Evolutionary conservation across 2,113 vertebrate genomes (phyloP).

Genomic region (Nerophis lumbriciformis): DNA sequence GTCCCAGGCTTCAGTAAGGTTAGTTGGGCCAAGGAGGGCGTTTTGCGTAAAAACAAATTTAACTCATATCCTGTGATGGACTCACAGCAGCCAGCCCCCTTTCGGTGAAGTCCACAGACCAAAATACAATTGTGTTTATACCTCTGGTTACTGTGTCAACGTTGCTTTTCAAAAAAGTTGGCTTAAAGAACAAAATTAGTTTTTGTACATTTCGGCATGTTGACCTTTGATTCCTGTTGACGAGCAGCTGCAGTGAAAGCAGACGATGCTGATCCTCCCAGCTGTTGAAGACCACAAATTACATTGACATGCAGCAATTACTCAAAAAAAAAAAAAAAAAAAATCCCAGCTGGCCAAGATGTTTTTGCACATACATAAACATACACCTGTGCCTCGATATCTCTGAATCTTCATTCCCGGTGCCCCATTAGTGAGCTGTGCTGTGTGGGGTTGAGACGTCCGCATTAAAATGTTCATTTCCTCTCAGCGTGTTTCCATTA

Average conservation of each 20-base stretch:
- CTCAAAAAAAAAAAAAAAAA: background rate
- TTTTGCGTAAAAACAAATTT: no score
- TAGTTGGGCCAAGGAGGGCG: no score
- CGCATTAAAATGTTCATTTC: slow-evolving; percentile 27
- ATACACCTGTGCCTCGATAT: background rate
- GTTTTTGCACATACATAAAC: background rate
- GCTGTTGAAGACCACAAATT: background rate
- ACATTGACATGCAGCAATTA: background rate
- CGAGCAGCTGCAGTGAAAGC: background rate
- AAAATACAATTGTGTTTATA: no score
- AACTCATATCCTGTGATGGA: no score
- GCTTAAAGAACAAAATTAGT: no score
- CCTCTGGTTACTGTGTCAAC: no score
- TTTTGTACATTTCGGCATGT: no score
- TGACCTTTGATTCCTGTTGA: background rate
- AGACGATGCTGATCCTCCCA: no score
- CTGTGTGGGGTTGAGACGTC: background rate
- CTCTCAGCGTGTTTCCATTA: slow-evolving; percentile 42
- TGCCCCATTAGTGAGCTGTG: background rate
- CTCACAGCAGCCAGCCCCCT: no score
- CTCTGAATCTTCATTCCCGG: background rate
- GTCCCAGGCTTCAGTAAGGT: no score
- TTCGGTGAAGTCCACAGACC: no score
- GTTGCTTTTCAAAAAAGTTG: no score
- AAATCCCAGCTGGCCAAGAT: background rate